phyloP scores from a whole-genome alignment of 1,140 invertebrate genomes.

The Sesamia nonagrioides region DNA sequence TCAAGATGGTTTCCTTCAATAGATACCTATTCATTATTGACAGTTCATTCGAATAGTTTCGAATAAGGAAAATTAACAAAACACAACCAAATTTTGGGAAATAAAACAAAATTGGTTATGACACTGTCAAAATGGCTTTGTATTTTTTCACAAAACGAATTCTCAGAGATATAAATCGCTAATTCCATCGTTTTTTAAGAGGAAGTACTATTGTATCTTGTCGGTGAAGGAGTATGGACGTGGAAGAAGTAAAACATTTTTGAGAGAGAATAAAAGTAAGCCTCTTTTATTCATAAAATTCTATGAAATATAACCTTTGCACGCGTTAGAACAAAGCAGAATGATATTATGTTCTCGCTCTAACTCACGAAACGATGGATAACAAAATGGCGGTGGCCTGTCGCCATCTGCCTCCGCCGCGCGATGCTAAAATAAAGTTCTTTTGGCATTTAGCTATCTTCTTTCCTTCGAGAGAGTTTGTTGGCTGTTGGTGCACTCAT shows the following conservation, averaged over 20 bases:
- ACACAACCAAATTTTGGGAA: constrained; percentile 8
- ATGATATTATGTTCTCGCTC: constrained; percentile 1
- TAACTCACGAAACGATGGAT: constrained; percentile 8
- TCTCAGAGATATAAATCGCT: too few species aligned
- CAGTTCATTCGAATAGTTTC: neutral
- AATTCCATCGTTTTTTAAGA: neutral
- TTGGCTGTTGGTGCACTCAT: neutral
- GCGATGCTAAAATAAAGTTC: neutral
- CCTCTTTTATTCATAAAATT: neutral
- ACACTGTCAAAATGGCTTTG: neutral
- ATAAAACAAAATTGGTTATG: constrained; percentile 4
- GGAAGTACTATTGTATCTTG: neutral
- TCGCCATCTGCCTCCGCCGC: neutral
- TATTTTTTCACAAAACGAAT: neutral
- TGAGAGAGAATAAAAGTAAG: constrained; percentile 16
- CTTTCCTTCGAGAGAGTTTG: constrained; percentile 43
- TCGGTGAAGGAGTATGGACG: neutral
- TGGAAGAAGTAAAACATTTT: constrained; percentile 9
- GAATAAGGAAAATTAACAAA: constrained; percentile 28
- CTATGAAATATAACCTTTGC: neutral
- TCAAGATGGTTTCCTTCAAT: too few species aligned
- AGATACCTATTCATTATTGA: too few species aligned
- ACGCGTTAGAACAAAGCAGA: neutral
- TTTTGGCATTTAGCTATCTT: constrained; percentile 39
- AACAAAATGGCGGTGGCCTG: constrained; percentile 27